phyloP scores from a whole-genome alignment of 2,888 invertebrate genomes.

The Drosophila dives region DNA sequence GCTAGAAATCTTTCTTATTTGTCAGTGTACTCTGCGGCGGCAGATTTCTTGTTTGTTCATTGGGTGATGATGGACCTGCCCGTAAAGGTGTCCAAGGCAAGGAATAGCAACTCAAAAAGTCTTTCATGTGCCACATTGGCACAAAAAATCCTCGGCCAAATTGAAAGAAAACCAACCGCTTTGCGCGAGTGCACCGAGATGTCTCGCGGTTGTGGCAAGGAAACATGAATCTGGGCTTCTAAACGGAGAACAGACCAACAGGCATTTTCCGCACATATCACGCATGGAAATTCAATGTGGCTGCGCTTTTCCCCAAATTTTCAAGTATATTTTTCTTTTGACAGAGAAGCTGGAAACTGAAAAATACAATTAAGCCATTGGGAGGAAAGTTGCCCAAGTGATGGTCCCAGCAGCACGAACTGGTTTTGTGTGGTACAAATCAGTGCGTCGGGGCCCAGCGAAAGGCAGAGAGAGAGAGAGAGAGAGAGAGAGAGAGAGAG shows the following conservation, averaged over 20 bases:
- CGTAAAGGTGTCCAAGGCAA: slow-evolving; percentile 3
- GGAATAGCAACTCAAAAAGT: slow-evolving; percentile 11
- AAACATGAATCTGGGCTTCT: background rate
- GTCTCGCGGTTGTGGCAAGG: slow-evolving; percentile 1
- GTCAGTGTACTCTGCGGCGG: slow-evolving; percentile 5
- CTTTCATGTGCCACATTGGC: background rate
- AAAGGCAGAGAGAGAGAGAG: background rate
- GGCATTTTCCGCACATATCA: slow-evolving; percentile 58
- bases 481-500: background rate
- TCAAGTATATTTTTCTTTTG: slow-evolving; percentile 6
- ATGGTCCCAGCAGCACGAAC: slow-evolving; percentile 46
- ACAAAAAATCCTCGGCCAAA: slow-evolving; percentile 38
- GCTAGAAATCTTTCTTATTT: background rate
- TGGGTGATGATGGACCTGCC: slow-evolving; percentile 12
- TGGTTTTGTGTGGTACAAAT: slow-evolving; percentile 55
- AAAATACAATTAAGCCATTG: slow-evolving; percentile 75
- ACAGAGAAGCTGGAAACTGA: slow-evolving; percentile 41
- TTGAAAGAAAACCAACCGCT: slow-evolving; percentile 52
- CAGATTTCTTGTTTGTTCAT: slow-evolving; percentile 4
- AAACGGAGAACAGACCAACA: slow-evolving; percentile 25
- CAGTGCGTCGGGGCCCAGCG: slow-evolving; percentile 28
- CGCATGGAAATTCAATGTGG: slow-evolving; percentile 54
- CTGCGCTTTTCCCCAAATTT: slow-evolving; percentile 14
- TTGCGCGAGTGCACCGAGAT: slow-evolving; percentile 25
- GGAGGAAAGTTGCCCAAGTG: slow-evolving; percentile 60